Conservation (phyloP, 2,797 vertebrate species). For the Thamnophis elegans region DNA sequence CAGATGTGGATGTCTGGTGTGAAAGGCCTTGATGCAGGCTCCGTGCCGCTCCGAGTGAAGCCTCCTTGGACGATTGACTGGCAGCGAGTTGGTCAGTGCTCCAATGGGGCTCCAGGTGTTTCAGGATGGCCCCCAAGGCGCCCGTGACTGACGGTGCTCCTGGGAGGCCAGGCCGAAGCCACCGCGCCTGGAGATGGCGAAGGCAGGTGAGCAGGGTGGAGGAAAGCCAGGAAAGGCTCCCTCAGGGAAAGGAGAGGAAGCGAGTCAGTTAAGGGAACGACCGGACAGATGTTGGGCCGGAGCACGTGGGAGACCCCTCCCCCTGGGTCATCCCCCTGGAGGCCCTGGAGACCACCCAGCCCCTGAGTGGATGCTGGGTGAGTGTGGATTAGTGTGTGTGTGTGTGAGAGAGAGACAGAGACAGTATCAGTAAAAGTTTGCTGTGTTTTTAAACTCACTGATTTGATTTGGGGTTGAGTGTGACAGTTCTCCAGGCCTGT, state of each 20-base stretch:
- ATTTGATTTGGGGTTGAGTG: neutral
- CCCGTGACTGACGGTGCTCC: too few relatives aligned
- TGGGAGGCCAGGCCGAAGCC: neutral
- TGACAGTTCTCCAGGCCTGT: neutral
- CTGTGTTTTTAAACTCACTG: neutral
- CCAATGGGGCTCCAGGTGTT: too few relatives aligned
- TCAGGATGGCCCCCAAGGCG: too few relatives aligned
- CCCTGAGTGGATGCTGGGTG: neutral
- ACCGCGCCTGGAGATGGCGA: too few relatives aligned
- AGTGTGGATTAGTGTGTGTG: neutral
- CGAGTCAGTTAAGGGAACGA: neutral
- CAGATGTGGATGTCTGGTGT: too few relatives aligned
- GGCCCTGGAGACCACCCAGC: neutral
- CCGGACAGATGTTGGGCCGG: too few relatives aligned
- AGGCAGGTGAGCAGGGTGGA: neutral
- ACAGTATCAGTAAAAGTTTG: neutral
- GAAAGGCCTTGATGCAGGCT: too few relatives aligned
- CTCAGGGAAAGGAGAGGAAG: neutral
- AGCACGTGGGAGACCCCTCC: neutral
- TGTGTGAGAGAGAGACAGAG: too few relatives aligned
- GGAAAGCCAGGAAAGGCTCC: neutral
- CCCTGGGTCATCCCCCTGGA: neutral
- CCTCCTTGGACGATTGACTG: too few relatives aligned
- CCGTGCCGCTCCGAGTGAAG: too few relatives aligned
- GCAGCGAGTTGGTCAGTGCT: too few relatives aligned